Percentiles rank a stretch among this genome's conserved stretches.
Conservation (phyloP, 2,797 vertebrate genomes). For the Smutsia temminckii region DNA sequence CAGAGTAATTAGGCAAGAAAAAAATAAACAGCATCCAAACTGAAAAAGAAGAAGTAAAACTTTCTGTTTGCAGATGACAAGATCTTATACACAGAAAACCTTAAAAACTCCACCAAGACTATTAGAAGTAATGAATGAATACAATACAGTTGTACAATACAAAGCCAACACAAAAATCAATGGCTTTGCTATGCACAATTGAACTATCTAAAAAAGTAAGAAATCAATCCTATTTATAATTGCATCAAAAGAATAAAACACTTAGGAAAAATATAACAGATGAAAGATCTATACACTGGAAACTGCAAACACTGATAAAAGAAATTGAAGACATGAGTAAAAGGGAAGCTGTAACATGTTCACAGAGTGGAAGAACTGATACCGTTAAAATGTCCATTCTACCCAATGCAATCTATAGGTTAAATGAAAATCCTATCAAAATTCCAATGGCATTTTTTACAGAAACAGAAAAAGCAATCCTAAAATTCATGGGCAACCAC, state of each 20-base stretch:
- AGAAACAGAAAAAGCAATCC: neutral
- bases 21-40: neutral
- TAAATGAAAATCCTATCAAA: neutral
- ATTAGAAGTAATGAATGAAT: neutral
- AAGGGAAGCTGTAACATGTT: neutral
- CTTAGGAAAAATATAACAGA: neutral
- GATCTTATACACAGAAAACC: neutral
- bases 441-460: neutral
- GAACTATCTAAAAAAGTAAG: neutral
- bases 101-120: neutral
- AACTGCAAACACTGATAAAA: neutral
- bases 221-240: slow-evolving; percentile 10
- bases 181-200: neutral
- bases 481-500: slow-evolving; percentile 8
- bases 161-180: neutral
- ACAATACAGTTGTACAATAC: neutral
- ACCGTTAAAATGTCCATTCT: slow-evolving; percentile 5
- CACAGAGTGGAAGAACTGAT: neutral
- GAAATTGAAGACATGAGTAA: neutral
- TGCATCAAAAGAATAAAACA: neutral
- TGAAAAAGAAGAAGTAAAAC: neutral
- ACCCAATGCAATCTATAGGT: neutral
- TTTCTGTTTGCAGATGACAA: neutral
- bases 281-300: neutral
- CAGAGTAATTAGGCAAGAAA: neutral